Percentiles rank a stretch among this genome's conserved stretches.
These are phyloP conservation scores for Diadumene lineata DNA, from an alignment of 92 coral and sea anemone species.

Conservation along the genomic window DNA sequence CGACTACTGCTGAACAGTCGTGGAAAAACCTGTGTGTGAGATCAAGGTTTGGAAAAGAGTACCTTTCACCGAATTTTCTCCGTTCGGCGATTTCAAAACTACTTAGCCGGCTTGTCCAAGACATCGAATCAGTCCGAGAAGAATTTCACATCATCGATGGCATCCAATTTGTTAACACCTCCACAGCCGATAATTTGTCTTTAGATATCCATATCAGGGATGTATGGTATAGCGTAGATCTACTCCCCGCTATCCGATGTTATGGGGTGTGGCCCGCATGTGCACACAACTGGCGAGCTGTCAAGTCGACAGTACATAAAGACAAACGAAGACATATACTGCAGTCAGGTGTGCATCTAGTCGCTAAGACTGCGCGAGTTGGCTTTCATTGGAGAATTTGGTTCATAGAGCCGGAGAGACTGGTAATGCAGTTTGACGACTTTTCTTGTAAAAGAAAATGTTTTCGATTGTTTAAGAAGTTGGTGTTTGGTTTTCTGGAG, in stretches of 20 bases:
- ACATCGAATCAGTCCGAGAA: constrained; percentile 28
- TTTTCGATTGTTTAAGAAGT: constrained; percentile 41
- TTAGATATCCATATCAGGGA: constrained; percentile 42
- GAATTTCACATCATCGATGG: constrained; percentile 27
- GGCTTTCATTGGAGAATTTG: constrained; percentile 69
- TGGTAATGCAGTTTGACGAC: constrained; percentile 42
- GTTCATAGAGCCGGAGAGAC: constrained; percentile 57
- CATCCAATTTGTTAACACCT: constrained; percentile 35
- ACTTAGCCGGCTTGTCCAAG: constrained; percentile 34
- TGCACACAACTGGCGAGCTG: constrained; percentile 30
- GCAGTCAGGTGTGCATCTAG: constrained; percentile 43
- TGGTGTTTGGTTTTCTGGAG: constrained; percentile 33
- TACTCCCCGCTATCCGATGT: constrained; percentile 51
- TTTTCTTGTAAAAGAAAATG: constrained; percentile 34
- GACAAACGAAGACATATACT: background rate
- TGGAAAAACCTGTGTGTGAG: constrained; percentile 52
- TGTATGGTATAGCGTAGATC: constrained; percentile 44
- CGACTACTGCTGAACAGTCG: background rate
- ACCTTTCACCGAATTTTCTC: constrained; percentile 49
- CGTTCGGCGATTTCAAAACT: constrained; percentile 47
- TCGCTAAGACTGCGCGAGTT: constrained; percentile 51
- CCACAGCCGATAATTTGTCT: constrained; percentile 33
- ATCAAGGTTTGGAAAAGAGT: constrained; percentile 36
- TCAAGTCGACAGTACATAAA: background rate
- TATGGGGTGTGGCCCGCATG: constrained; percentile 57